A percentile compares a stretch with the other conserved stretches of the same genome.
Conservation (phyloP, 2,113 vertebrate species). For the Pandion haliaetus region DNA sequence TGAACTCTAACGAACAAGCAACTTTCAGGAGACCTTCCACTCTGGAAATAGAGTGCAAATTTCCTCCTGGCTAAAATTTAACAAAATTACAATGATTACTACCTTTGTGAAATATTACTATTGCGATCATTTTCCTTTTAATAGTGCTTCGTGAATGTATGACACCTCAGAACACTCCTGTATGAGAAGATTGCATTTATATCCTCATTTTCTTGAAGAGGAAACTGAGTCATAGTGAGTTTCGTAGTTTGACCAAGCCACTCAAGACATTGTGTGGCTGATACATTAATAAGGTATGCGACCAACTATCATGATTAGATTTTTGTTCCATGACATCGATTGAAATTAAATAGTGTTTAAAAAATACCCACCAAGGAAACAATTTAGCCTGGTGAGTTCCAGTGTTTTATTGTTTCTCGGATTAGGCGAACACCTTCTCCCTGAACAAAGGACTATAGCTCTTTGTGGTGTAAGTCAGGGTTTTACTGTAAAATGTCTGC, state of each 20-base stretch:
- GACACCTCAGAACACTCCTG: not conserved
- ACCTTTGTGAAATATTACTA: not conserved
- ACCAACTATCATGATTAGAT: not conserved
- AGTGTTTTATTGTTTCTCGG: not conserved
- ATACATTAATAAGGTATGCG: not conserved
- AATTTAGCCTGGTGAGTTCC: not conserved
- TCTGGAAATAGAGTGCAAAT: not conserved
- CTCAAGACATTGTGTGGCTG: fast-evolving
- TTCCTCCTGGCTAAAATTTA: not conserved
- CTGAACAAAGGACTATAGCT: not conserved
- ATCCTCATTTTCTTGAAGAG: not conserved
- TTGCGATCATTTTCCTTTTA: not conserved
- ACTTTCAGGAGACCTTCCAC: not conserved
- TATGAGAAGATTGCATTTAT: not conserved
- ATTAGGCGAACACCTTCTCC: not conserved
- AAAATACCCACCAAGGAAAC: not conserved
- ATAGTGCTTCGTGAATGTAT: not conserved
- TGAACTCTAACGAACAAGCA: not conserved
- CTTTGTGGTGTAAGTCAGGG: not conserved
- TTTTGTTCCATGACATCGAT: fast-evolving
- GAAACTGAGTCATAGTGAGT: not conserved
- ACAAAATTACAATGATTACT: not conserved
- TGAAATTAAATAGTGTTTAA: not conserved
- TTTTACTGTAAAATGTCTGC: not conserved
- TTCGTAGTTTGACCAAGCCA: not conserved